These are phyloP conservation scores for Phyllotreta striolata DNA, from an alignment of 2,888 invertebrate genomes.

Conservation along the genomic window DNA sequence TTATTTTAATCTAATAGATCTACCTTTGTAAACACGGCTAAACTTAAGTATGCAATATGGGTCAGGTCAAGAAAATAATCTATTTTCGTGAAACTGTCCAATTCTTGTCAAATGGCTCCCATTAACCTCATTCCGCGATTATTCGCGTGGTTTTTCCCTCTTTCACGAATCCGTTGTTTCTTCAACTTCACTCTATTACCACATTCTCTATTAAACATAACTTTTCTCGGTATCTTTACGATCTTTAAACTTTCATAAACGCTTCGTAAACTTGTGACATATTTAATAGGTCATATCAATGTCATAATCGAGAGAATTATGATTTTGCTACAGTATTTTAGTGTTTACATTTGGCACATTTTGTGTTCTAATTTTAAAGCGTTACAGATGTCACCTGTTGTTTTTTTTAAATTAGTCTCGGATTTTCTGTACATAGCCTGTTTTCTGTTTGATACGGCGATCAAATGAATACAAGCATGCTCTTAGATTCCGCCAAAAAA, in stretches of 20 bases:
- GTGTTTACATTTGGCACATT: slow-evolving; percentile 41
- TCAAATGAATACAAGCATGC: slow-evolving; percentile 10
- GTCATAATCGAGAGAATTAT: slow-evolving; percentile 8
- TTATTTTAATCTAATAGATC: slow-evolving; percentile 2
- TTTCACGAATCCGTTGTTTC: no score
- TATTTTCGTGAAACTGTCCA: slow-evolving; percentile 38
- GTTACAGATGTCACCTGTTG: slow-evolving; percentile 50
- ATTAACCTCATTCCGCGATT: no score
- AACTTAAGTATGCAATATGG: slow-evolving; percentile 4
- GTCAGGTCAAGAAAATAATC: slow-evolving; percentile 29
- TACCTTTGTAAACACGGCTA: slow-evolving; percentile 5
- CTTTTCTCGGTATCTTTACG: no score
- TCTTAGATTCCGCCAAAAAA: background rate
- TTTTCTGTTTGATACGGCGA: slow-evolving; percentile 1
- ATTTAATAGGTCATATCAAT: slow-evolving; percentile 17
- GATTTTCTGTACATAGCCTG: slow-evolving; percentile 16
- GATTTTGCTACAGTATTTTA: slow-evolving; percentile 15
- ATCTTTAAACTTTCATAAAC: no score
- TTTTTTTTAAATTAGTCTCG: slow-evolving; percentile 37
- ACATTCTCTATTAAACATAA: no score
- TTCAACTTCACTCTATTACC: no score
- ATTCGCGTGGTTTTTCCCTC: no score
- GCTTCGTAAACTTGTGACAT: no score
- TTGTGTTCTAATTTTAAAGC: slow-evolving; percentile 47
- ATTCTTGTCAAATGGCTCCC: no score